These are phyloP conservation scores for Lasioglossum villosulum DNA, from an alignment of 2,888 invertebrate species.

Conservation along the genomic window DNA sequence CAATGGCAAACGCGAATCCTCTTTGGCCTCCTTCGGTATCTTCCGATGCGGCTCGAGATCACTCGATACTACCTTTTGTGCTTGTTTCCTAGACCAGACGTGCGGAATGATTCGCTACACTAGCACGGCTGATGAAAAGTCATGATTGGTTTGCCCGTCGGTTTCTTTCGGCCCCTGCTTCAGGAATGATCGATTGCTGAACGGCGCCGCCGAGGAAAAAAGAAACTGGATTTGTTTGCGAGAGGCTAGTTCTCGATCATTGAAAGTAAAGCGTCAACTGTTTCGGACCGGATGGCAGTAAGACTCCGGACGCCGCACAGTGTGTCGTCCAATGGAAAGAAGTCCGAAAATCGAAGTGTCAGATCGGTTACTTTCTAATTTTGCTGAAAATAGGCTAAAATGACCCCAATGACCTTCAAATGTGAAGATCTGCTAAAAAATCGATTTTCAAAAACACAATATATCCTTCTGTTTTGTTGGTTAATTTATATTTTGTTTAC, in stretches of 20 bases:
- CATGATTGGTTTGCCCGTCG: conserved; percentile 45
- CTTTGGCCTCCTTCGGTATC: conserved; percentile 54
- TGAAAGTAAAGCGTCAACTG: not conserved
- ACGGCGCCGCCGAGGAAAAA: not conserved
- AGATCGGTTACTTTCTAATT: too few species aligned
- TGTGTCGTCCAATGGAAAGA: too few species aligned
- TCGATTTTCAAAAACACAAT: too few species aligned
- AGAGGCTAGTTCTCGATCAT: not conserved
- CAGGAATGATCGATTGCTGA: conserved; percentile 8
- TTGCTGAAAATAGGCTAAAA: too few species aligned
- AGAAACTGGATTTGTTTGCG: not conserved
- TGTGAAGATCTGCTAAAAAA: too few species aligned
- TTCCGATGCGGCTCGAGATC: conserved; percentile 48
- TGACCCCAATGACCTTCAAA: too few species aligned
- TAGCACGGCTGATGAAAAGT: conserved; percentile 45
- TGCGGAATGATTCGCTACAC: conserved; percentile 42
- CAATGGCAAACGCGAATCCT: conserved; percentile 60
- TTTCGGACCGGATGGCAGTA: too few species aligned
- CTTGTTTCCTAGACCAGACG: conserved; percentile 44
- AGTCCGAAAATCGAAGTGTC: too few species aligned
- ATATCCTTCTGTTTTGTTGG: too few species aligned
- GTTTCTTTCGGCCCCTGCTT: conserved; percentile 6
- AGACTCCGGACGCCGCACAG: too few species aligned
- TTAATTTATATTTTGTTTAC: too few species aligned
- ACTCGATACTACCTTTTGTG: conserved; percentile 46